These are phyloP conservation scores for Cotesia chilonis DNA, from an alignment of 1,140 invertebrate species.

Conservation along the genomic window DNA sequence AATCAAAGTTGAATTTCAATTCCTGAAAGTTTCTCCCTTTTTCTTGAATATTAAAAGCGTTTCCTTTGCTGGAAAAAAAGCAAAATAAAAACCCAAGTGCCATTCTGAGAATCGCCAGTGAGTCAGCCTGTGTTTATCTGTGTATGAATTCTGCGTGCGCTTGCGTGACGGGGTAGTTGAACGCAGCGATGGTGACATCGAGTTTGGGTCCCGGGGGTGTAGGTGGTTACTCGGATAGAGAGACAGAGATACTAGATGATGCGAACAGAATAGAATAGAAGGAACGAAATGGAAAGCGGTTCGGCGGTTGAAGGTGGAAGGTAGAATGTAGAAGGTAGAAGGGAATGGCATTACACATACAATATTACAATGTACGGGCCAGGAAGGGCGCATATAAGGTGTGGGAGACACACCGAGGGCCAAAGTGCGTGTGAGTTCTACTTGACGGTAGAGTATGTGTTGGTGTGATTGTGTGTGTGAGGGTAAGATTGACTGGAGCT, in stretches of 20 bases:
- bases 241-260: background rate
- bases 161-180: slow-evolving; percentile 20
- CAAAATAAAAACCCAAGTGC: background rate
- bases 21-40: too few species aligned
- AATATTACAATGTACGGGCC: background rate
- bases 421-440: slow-evolving; percentile 48
- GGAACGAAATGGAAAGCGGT: slow-evolving; percentile 34
- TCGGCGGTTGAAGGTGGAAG: background rate
- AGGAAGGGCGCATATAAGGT: slow-evolving; percentile 14
- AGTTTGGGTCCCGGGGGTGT: background rate
- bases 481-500: slow-evolving; percentile 13
- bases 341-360: slow-evolving; percentile 20
- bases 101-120: slow-evolving; percentile 1
- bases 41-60: background rate
- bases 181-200: background rate
- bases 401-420: slow-evolving; percentile 34
- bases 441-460: too few species aligned
- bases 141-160: slow-evolving; percentile 26
- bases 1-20: too few species aligned
- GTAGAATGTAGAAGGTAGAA: slow-evolving; percentile 27
- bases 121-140: slow-evolving; percentile 21
- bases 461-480: slow-evolving; percentile 22
- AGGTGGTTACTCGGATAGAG: background rate
- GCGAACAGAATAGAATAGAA: slow-evolving; percentile 32
- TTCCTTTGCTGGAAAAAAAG: background rate